Conservation (phyloP, 2,113 vertebrate genomes). For the Vulpes ferrilata region DNA sequence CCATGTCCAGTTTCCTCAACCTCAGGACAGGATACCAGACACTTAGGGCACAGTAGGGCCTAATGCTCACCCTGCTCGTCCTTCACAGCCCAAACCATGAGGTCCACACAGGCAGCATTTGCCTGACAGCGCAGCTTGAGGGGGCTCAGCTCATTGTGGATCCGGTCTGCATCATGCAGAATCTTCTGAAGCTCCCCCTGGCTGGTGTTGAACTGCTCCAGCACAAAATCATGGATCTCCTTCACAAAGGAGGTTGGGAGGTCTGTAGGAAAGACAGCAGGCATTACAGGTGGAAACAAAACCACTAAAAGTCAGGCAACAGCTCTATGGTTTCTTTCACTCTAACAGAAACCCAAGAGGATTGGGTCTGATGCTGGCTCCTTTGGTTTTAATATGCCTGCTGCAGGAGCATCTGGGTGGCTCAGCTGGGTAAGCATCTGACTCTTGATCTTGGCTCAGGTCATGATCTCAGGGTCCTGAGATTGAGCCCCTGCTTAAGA, state of each 20-base stretch:
- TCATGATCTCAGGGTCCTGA: background rate
- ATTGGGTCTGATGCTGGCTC: background rate
- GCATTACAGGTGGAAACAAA: background rate
- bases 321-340: background rate
- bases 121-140: conserved; percentile 97
- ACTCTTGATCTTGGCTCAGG: background rate
- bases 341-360: background rate
- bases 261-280: conserved; percentile 84
- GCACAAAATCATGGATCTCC: conserved; percentile 97
- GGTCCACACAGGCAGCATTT: conserved; percentile 97
- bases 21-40: background rate
- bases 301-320: background rate
- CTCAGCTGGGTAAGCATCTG: background rate
- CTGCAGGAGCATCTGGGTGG: background rate
- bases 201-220: conserved; percentile 97
- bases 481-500: background rate
- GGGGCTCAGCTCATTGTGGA: conserved; percentile 93
- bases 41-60: background rate
- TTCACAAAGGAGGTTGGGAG: conserved; percentile 94
- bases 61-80: conserved; percentile 94
- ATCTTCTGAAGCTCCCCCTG: conserved; percentile 97
- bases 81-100: conserved; percentile 99
- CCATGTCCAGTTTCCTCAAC: too few species aligned
- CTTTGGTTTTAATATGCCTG: background rate
- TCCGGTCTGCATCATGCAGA: conserved; percentile 92